A percentile compares a stretch with the other conserved stretches of the same genome.
Evolutionary conservation across 1,140 invertebrate genomes (phyloP).

Genomic region (Pseudomyrmex pallidus): DNA sequence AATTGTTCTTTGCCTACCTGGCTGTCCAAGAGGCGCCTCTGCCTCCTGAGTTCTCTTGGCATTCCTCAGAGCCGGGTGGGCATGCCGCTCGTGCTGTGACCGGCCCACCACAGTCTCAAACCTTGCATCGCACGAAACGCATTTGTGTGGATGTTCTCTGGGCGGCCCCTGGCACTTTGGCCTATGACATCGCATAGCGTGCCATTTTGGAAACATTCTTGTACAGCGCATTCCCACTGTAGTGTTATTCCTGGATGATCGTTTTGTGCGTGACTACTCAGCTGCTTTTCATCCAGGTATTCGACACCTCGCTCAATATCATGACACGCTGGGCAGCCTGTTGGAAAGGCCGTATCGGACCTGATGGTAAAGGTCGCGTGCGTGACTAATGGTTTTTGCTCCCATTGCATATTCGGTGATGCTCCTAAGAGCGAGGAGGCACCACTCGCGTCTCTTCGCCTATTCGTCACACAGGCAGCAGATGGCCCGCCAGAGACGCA

Average conservation of each 20-base stretch:
- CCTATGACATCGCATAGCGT: background rate
- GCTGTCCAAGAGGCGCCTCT: background rate
- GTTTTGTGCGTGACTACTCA: background rate
- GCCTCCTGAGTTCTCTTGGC: background rate
- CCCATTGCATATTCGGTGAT: background rate
- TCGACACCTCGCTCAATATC: fast-evolving
- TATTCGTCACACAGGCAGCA: constrained; percentile 11
- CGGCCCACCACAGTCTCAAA: background rate
- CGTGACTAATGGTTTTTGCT: background rate
- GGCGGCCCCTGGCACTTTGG: background rate
- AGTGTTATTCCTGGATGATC: background rate
- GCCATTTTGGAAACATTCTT: background rate
- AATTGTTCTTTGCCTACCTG: background rate
- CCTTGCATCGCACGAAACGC: background rate
- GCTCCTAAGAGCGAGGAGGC: background rate
- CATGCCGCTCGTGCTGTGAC: background rate
- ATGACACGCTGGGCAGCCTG: background rate
- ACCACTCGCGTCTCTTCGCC: background rate
- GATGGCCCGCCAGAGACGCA: background rate
- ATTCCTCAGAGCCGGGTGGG: background rate
- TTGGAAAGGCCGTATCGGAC: too few species aligned
- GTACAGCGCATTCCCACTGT: background rate
- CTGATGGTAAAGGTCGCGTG: background rate
- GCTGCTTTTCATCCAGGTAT: background rate
- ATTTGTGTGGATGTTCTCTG: background rate